Conservation (phyloP, 2,113 vertebrate species). For the Eretmochelys imbricata region DNA sequence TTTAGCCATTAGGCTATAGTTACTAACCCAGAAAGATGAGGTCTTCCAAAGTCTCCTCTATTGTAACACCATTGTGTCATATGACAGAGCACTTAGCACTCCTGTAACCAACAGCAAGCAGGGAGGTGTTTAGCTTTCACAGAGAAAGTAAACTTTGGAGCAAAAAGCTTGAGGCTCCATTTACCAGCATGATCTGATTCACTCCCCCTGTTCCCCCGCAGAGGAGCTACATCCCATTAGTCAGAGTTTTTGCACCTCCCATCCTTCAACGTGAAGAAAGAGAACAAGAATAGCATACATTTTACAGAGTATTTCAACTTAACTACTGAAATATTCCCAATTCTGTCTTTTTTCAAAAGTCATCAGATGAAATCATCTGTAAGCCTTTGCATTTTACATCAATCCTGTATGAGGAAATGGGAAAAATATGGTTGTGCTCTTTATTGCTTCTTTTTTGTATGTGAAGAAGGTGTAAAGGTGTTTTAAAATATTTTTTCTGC, state of each 20-base stretch:
- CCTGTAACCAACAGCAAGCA: constrained; percentile 49
- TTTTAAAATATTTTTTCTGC: background rate
- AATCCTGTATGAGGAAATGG: background rate
- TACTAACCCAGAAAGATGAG: constrained; percentile 45
- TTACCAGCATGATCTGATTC: background rate
- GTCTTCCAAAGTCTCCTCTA: constrained; percentile 29
- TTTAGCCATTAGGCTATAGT: background rate
- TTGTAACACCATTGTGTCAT: too few species aligned
- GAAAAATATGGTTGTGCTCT: background rate
- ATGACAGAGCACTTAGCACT: constrained; percentile 5
- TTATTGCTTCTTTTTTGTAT: background rate
- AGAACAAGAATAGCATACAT: background rate
- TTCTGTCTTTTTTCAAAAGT: background rate
- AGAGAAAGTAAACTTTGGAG: constrained; percentile 39
- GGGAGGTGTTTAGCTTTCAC: constrained; percentile 2
- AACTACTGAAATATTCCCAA: background rate
- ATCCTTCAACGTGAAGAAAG: background rate
- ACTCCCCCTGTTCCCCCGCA: background rate
- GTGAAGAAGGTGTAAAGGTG: background rate
- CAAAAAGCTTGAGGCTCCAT: background rate
- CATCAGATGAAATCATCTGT: background rate
- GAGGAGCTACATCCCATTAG: background rate
- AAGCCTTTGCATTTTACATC: background rate
- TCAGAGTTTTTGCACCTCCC: background rate
- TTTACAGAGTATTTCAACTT: background rate